Base-by-base conservation (phyloP, 2,113 vertebrate genomes). In the Terrapene triunguis region DNA sequence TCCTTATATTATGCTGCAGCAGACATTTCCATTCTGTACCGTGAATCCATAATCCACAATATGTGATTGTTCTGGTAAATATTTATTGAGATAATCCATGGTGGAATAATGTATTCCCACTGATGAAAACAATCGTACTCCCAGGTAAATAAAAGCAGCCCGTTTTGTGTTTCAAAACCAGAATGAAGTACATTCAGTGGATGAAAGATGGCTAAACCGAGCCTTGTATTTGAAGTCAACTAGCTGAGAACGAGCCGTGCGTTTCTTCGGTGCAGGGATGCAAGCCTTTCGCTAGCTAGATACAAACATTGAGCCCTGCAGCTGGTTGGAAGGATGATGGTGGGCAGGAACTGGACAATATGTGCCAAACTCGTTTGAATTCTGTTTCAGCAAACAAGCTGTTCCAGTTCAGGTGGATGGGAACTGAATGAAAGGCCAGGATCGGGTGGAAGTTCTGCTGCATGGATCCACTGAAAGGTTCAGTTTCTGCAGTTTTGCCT, bases 381-480 rank as follows among this genome's bases (percentile, higher is more conserved):
- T 59, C 32, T 17, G 42, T 29, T 84, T 62, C 1, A 22, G 51
- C 27, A 6, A 55, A 6, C 5, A 38, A 27, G 42, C 48, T 35
- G 29, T 4, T 38, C 53, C 59, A 25, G 10, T 0, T 0, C 9
- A 2, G 3, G 50, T 17, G 0, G 1, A 85, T 55, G 48, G 79
- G 50, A 27, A 72, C 62, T 50, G 5, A n/a, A 47, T 25, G 24
- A 16, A 27, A 78, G 54, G 72, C 32, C 48, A 16, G 44, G 44
- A n/a, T 72, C 10, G 29, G 51, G 22, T 81, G 13, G 21, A n/a
- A 25, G 44, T n/a, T 48, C 35, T 16, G 13, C 74, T 11, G 16
- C 2, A 42, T 85, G 80, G 48, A 38, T 1, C 25, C 1, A 0
- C 47, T 24, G 48, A 19, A 50, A 6, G 0, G 0, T 0, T 65